Conservation (phyloP, 2,797 vertebrate species). For the Pseudomugil gertrudae region DNA sequence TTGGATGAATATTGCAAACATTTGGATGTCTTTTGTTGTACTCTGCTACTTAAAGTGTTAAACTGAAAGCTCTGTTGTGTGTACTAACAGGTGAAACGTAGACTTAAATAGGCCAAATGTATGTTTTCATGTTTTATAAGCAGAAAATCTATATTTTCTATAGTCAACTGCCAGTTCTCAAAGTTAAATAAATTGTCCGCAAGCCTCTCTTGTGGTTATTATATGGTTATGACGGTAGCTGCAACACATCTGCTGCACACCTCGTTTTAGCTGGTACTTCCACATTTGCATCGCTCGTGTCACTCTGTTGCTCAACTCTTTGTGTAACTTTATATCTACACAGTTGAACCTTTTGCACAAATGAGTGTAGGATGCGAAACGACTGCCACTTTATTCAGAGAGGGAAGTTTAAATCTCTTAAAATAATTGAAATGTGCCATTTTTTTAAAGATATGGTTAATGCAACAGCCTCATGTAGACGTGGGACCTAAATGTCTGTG, state of each 20-base stretch:
- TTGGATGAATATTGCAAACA: constrained; percentile 55
- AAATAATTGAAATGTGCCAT: not conserved
- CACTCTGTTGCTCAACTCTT: not conserved
- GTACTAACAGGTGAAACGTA: constrained; percentile 51
- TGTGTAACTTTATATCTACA: not conserved
- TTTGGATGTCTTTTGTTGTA: constrained; percentile 81
- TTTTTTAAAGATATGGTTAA: too few species aligned
- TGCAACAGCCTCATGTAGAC: too few species aligned
- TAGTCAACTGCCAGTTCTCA: constrained; percentile 87
- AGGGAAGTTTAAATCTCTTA: not conserved
- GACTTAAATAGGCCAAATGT: constrained; percentile 61
- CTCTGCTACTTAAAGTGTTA: constrained; percentile 83
- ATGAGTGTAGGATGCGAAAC: not conserved
- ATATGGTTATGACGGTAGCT: constrained; percentile 32
- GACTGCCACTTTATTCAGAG: not conserved
- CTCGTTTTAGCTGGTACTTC: not conserved
- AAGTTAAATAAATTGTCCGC: constrained; percentile 91
- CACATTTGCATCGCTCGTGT: not conserved
- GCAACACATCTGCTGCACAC: constrained; percentile 3
- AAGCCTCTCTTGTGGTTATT: constrained; percentile 76
- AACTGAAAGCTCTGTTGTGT: constrained; percentile 52
- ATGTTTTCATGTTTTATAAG: constrained; percentile 78
- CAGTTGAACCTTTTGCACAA: not conserved
- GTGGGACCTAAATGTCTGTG: not conserved
- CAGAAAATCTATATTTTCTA: constrained; percentile 86